A percentile compares a stretch with the other conserved stretches of the same genome.
phyloP scores from a whole-genome alignment of 2,888 invertebrate genomes.

The Ectemnius continuus region DNA sequence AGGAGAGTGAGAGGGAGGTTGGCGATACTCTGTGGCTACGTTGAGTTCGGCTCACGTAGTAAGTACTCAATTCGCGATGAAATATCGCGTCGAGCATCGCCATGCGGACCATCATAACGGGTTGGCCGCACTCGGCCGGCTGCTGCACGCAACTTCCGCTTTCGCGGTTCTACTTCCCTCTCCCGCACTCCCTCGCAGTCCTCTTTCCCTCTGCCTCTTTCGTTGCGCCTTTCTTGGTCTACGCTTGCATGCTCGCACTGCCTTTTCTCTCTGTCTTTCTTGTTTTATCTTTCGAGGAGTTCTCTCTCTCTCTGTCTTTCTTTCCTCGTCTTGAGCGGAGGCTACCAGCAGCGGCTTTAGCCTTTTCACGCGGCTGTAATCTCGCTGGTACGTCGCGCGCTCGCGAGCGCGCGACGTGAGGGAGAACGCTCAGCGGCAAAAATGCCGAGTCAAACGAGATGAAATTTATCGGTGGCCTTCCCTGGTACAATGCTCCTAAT shows the following conservation, averaged over 20 bases:
- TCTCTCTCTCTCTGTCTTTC: conserved; percentile 18
- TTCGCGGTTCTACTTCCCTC: conserved; percentile 53
- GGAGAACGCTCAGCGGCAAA: neutral
- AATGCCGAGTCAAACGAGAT: conserved; percentile 44
- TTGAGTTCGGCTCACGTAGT: conserved; percentile 68
- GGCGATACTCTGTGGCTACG: conserved; percentile 65
- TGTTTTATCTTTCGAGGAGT: neutral
- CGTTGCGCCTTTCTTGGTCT: neutral
- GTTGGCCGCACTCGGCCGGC: conserved; percentile 65
- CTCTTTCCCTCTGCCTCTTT: conserved; percentile 12
- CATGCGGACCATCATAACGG: conserved; percentile 67
- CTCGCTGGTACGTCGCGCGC: neutral
- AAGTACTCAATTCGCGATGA: conserved; percentile 73
- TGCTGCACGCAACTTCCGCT: conserved; percentile 69
- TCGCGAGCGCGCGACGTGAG: neutral
- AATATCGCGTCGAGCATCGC: conserved; percentile 67
- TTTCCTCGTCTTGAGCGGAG: neutral
- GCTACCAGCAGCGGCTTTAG: neutral
- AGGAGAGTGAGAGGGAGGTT: conserved; percentile 36
- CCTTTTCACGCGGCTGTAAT: no score
- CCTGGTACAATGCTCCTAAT: conserved; percentile 50
- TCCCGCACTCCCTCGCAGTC: conserved; percentile 33
- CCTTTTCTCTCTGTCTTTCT: neutral
- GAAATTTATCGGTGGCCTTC: conserved; percentile 51
- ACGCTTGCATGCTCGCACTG: neutral